phyloP scores from a whole-genome alignment of 2,113 vertebrate genomes.

The Hippocampus zosterae region DNA sequence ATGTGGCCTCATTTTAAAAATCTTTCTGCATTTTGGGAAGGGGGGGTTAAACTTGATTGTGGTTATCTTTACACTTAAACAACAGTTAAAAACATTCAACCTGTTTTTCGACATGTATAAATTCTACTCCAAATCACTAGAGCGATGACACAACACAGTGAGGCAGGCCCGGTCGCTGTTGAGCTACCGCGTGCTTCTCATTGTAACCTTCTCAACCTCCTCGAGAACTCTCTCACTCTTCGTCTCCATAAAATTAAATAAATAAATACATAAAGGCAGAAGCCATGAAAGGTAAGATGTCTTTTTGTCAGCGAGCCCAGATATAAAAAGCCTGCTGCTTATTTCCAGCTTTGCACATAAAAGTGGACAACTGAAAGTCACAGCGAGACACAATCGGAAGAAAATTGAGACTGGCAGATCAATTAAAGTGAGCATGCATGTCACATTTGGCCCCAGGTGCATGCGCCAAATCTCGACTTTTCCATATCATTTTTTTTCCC shows the following conservation, averaged over 20 bases:
- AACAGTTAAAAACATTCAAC: neutral
- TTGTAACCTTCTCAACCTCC: slow-evolving; percentile 34
- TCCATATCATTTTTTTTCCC: neutral
- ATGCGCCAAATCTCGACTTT: no score
- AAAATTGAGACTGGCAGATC: neutral
- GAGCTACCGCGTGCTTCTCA: slow-evolving; percentile 44
- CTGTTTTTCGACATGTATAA: neutral
- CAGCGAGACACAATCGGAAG: slow-evolving; percentile 52
- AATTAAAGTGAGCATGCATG: no score
- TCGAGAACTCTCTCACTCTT: slow-evolving; percentile 9
- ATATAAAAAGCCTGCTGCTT: slow-evolving; percentile 47
- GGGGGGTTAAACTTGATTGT: no score
- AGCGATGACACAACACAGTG: neutral
- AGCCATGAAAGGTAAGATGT: slow-evolving; percentile 65
- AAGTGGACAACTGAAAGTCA: slow-evolving; percentile 43
- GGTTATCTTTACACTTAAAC: neutral
- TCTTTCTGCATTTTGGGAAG: neutral
- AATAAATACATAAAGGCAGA: slow-evolving; percentile 21
- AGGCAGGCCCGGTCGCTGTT: neutral
- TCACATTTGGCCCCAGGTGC: no score
- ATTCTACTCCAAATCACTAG: neutral
- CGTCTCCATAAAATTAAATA: slow-evolving; percentile 35
- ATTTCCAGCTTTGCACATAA: slow-evolving; percentile 45
- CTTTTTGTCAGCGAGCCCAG: slow-evolving; percentile 61
- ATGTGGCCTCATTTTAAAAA: neutral